Conservation (phyloP, 2,113 vertebrate species). For the Psittacula cyanocephala region DNA sequence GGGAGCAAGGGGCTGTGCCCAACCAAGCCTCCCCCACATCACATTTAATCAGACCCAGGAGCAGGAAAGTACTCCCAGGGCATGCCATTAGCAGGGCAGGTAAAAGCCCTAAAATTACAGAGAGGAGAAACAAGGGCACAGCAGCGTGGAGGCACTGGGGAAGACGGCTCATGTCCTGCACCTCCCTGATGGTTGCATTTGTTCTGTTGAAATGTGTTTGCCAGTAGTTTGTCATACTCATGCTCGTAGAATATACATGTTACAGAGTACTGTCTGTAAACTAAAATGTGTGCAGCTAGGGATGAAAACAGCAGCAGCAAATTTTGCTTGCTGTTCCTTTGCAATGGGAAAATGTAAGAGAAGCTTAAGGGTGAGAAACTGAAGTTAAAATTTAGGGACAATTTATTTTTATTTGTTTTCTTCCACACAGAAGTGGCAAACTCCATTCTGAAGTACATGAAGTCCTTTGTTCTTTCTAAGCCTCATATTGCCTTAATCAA, state of each 20-base stretch:
- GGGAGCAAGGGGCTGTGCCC: neutral
- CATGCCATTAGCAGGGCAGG: accelerated
- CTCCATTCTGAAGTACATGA: neutral
- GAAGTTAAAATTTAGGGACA: neutral
- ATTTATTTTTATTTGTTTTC: neutral
- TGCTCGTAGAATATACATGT: neutral
- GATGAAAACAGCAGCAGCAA: neutral
- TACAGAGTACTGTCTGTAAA: neutral
- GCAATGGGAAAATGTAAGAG: neutral
- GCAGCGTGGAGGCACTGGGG: neutral
- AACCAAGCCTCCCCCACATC: neutral
- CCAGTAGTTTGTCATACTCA: neutral
- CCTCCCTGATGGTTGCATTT: neutral
- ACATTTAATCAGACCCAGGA: neutral
- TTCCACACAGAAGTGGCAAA: neutral
- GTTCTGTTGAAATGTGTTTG: neutral
- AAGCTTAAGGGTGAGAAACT: neutral
- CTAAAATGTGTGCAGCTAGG: neutral
- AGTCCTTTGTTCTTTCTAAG: neutral
- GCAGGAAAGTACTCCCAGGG: neutral
- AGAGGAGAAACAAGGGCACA: neutral
- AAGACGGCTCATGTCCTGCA: neutral
- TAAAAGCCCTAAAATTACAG: neutral
- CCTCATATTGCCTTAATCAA: neutral
- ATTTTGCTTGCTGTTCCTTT: neutral